Percentiles rank a stretch among this genome's conserved stretches.
Conservation (phyloP, 2,888 invertebrate species). For the Buathra laborator region DNA sequence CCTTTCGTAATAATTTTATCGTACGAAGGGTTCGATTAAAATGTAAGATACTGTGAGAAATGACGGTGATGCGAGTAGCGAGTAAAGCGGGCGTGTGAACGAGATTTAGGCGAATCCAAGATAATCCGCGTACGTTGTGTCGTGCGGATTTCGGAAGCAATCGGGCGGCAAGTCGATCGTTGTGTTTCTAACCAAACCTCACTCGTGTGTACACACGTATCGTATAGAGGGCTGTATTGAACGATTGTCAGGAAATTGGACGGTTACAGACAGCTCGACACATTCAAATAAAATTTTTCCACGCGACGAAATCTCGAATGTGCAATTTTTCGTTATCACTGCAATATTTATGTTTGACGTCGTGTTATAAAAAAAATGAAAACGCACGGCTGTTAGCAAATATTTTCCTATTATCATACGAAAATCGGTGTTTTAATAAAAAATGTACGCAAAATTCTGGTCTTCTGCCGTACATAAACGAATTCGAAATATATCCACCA, state of each 20-base stretch:
- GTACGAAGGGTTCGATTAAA: conserved; percentile 19
- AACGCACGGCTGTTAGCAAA: too few relatives aligned
- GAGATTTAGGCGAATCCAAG: conserved; percentile 72
- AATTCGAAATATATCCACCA: conserved; percentile 52
- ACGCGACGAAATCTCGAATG: not conserved
- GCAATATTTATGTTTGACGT: conserved; percentile 33
- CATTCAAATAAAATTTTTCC: not conserved
- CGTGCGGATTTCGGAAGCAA: conserved; percentile 73
- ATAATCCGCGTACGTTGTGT: conserved; percentile 72
- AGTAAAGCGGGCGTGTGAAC: conserved; percentile 39
- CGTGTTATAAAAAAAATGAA: too few relatives aligned
- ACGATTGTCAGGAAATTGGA: not conserved
- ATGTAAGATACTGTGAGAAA: conserved; percentile 33
- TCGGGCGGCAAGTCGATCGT: conserved; percentile 75
- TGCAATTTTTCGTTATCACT: conserved; percentile 66
- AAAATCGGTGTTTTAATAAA: too few relatives aligned
- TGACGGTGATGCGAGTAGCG: conserved; percentile 38
- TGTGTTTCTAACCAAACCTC: conserved; percentile 29
- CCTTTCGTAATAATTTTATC: not conserved
- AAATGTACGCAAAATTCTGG: too few relatives aligned
- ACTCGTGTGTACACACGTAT: conserved; percentile 34
- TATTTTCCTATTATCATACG: too few relatives aligned
- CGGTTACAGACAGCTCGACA: not conserved
- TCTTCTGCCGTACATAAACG: too few relatives aligned
- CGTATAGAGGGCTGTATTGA: not conserved